Base-by-base conservation (phyloP, 2,797 vertebrate species). In the Myioborus melanocephalus region DNA sequence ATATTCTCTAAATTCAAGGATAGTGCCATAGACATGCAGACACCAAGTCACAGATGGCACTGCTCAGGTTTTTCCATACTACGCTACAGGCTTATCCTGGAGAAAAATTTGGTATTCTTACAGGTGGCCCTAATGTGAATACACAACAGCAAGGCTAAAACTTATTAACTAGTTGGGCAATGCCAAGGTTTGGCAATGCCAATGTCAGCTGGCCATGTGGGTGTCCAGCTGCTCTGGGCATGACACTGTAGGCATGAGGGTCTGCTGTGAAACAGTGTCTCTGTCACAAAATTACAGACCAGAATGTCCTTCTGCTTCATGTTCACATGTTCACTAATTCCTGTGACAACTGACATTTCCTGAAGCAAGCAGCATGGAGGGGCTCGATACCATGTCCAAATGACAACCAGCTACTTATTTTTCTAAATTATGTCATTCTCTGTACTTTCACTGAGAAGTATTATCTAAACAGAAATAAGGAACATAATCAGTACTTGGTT, bases 221-320 rank as follows among this genome's bases (percentile, higher is more conserved):
- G 10, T 41, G n/a, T 23, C 63, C 1, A 3, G 34, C 56, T 89
- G 63, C 70, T 80, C 39, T 73, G 37, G 30, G 9, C 8, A 39
- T 32, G 44, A 53, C 0, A 0, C 39, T 50, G 16, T 27, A 78
- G 68, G 46, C 55, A 46, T 0, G 0, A 78, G 27, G 37, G 19
- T 27, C 28, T 72, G 44, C 41, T 70, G 35, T 80, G 86, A 87
- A 87, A 83, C 26, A 37, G 14, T 22, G 5, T 37, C 9, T 10
- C 10, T 35, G 12, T 49, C 44, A 46, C 34, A 87, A 46, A 70
- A 79, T 64, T 50, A 39, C 24, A 53, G 43, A 22, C 24, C 22
- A 13, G 19, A 77, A 77, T 60, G 39, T 56, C 49, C 17, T 84
- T 12, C 30, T 46, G 30, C 5, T 75, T 82, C 52, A 2, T 63